phyloP scores from a whole-genome alignment of 2,888 invertebrate species.

The Hemicrepidius hirtus region DNA sequence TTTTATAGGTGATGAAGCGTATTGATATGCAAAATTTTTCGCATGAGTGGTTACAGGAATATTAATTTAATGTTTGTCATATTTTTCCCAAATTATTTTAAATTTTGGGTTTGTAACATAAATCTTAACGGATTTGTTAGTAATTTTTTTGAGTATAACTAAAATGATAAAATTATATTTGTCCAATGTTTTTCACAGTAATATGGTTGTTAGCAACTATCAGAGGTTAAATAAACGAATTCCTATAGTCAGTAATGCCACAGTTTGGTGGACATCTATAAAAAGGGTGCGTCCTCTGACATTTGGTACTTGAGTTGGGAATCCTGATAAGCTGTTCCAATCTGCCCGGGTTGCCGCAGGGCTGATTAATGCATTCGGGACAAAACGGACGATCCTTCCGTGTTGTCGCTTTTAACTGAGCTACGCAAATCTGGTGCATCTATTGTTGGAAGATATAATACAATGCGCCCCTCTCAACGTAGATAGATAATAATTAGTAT shows the following conservation, averaged over 20 bases:
- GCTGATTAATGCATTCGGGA: constrained; percentile 43
- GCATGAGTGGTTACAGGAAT: too few species aligned
- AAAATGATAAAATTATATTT: too few species aligned
- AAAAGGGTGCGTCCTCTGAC: constrained; percentile 35
- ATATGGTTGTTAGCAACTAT: constrained; percentile 3
- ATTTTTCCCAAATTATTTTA: too few species aligned
- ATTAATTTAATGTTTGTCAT: too few species aligned
- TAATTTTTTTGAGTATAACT: background rate
- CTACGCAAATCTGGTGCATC: constrained; percentile 36
- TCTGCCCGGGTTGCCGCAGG: constrained; percentile 40
- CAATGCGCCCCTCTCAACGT: background rate
- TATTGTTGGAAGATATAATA: background rate
- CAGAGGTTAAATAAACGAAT: constrained; percentile 24
- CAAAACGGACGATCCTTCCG: constrained; percentile 40
- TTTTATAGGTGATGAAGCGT: background rate
- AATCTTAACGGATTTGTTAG: too few species aligned
- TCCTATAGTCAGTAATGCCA: constrained; percentile 33
- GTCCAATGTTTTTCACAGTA: background rate
- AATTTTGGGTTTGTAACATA: too few species aligned
- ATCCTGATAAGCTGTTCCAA: constrained; percentile 46
- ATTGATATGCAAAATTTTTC: constrained; percentile 27
- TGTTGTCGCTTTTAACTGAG: constrained; percentile 41
- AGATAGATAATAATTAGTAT: background rate
- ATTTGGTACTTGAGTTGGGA: constrained; percentile 34
- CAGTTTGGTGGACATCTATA: constrained; percentile 29